Percentiles rank a stretch among this genome's conserved stretches.
These are phyloP conservation scores for Caenorhabditis sulstoni DNA, from an alignment of 2,888 invertebrate genomes.

Conservation along the genomic window DNA sequence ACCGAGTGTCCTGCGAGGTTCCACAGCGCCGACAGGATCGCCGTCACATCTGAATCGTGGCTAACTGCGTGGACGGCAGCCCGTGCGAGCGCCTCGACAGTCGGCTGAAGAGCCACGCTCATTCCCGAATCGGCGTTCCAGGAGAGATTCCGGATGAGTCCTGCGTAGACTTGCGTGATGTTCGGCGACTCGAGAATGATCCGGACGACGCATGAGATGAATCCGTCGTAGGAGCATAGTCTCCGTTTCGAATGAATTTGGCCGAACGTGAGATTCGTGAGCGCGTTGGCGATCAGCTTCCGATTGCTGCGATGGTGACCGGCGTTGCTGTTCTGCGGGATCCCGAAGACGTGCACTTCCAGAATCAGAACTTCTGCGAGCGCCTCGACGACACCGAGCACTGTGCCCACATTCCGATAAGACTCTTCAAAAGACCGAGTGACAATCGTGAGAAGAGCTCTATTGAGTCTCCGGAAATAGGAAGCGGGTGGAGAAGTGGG, in stretches of 20 bases:
- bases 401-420: conserved; percentile 96
- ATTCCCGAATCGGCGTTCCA: conserved; percentile 90
- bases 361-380: conserved; percentile 92
- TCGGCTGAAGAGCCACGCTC: conserved; percentile 64
- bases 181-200: conserved; percentile 92
- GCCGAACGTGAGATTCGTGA: conserved; percentile 98
- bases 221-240: conserved; percentile 90
- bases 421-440: conserved; percentile 98
- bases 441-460: conserved; percentile 86
- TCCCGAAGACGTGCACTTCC: conserved; percentile 92
- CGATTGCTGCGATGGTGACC: conserved; percentile 87
- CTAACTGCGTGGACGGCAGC: conserved; percentile 61
- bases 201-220: conserved; percentile 84
- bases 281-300: conserved; percentile 96
- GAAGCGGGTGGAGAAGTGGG: conserved; percentile 34
- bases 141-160: conserved; percentile 94
- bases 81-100: conserved; percentile 70
- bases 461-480: conserved; percentile 58
- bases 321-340: conserved; percentile 78
- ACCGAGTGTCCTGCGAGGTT: conserved; percentile 75
- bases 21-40: conserved; percentile 76
- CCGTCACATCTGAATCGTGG: conserved; percentile 56
- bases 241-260: conserved; percentile 86
- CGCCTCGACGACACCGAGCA: conserved; percentile 93
- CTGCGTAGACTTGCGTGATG: conserved; percentile 89